phyloP scores from a whole-genome alignment of 2,888 invertebrate species.

The Nemotelus pantherinus region DNA sequence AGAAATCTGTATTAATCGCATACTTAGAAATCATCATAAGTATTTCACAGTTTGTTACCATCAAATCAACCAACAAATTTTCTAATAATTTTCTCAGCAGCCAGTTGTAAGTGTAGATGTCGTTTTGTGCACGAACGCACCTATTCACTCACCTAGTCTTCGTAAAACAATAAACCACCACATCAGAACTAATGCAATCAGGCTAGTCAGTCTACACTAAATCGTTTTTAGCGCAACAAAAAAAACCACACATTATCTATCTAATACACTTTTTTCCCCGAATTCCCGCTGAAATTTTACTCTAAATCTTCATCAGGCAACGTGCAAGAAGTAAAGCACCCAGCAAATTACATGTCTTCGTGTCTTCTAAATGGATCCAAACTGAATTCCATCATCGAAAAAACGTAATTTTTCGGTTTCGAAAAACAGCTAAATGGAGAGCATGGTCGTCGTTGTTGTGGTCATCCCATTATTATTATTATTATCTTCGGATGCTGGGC shows the following conservation, averaged over 20 bases:
- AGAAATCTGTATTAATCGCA: background rate
- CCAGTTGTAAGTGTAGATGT: background rate
- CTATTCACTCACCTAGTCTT: constrained; percentile 6
- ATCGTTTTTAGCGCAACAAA: background rate
- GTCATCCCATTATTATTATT: constrained; percentile 30
- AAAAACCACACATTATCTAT: constrained; percentile 36
- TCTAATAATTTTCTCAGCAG: constrained; percentile 32
- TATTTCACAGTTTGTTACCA: constrained; percentile 33
- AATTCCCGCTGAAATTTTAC: constrained; percentile 36
- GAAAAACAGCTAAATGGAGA: background rate
- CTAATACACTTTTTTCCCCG: background rate
- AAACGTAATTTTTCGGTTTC: background rate
- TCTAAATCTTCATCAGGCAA: constrained; percentile 21
- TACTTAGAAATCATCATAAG: constrained; percentile 3
- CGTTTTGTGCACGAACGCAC: no score
- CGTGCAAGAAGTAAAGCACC: constrained; percentile 26
- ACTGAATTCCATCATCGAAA: constrained; percentile 2
- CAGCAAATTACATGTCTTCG: constrained; percentile 37
- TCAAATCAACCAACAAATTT: constrained; percentile 30
- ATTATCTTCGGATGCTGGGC: constrained; percentile 22
- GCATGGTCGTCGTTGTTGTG: constrained; percentile 21
- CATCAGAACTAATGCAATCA: background rate
- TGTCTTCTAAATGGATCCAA: constrained; percentile 23
- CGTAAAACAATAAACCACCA: constrained; percentile 28
- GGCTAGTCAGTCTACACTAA: background rate